phyloP scores from a whole-genome alignment of 1,140 invertebrate genomes.

The Tetramorium parvispinum region DNA sequence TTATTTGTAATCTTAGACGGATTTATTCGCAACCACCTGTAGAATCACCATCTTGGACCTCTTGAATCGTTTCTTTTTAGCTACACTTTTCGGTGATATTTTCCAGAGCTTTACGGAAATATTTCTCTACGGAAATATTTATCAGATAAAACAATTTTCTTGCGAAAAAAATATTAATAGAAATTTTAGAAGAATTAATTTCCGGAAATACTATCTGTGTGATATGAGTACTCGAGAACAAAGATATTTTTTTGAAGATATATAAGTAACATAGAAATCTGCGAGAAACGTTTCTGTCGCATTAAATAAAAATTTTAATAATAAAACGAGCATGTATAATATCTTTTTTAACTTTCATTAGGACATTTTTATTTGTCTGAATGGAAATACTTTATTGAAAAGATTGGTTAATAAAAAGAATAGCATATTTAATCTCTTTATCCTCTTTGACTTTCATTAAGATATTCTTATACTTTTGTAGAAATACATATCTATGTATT shows the following conservation, averaged over 20 bases:
- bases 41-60: conserved; percentile 27
- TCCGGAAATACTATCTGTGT: background rate
- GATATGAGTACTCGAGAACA: background rate
- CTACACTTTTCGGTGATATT: background rate
- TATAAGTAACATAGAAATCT: background rate
- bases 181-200: background rate
- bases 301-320: background rate
- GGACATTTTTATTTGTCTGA: background rate
- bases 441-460: background rate
- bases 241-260: background rate
- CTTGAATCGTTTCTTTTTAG: background rate
- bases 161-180: background rate
- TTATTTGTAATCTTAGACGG: conserved; percentile 31
- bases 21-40: conserved; percentile 68
- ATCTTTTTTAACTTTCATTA: background rate
- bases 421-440: background rate
- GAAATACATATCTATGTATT: background rate
- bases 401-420: background rate
- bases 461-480: background rate
- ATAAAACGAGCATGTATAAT: background rate
- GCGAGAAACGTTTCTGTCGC: background rate
- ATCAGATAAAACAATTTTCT: background rate
- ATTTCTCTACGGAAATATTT: no score
- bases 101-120: background rate
- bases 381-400: background rate